These are phyloP conservation scores for Julus scandinavius DNA, from an alignment of 2,888 invertebrate species.

Conservation along the genomic window DNA sequence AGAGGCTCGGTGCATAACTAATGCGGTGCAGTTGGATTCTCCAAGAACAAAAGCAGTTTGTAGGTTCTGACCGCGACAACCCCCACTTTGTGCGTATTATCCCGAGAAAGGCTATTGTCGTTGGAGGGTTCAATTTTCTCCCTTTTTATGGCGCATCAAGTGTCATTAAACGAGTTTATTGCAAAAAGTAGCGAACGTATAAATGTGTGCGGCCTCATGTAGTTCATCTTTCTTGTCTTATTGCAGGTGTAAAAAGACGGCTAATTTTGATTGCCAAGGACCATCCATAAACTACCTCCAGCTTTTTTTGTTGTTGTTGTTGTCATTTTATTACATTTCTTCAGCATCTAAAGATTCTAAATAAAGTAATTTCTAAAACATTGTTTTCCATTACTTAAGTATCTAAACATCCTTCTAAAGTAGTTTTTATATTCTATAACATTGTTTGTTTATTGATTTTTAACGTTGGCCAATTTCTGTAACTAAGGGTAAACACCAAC, in stretches of 20 bases:
- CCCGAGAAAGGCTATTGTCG: background rate
- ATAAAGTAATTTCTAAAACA: too few relatives aligned
- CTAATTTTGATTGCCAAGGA: background rate
- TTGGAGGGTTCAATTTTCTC: constrained; percentile 26
- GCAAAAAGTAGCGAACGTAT: background rate
- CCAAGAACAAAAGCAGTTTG: background rate
- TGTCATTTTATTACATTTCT: too few relatives aligned
- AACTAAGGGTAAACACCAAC: too few relatives aligned
- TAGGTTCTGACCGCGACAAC: background rate
- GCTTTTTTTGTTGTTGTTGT: too few relatives aligned
- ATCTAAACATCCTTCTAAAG: too few relatives aligned
- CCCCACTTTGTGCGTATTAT: background rate
- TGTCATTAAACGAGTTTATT: constrained; percentile 32
- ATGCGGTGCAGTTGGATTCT: background rate
- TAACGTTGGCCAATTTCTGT: too few relatives aligned
- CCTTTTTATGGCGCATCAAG: constrained; percentile 28
- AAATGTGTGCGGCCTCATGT: background rate
- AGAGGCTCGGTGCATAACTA: constrained; percentile 5
- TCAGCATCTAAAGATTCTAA: too few relatives aligned
- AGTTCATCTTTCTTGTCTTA: background rate
- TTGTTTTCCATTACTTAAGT: too few relatives aligned
- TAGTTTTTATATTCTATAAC: too few relatives aligned
- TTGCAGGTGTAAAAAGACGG: background rate
- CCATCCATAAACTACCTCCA: background rate
- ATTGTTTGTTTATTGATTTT: too few relatives aligned